These are phyloP conservation scores for Darevskia mixta DNA, from an alignment of 2,797 vertebrate species.

Conservation along the genomic window DNA sequence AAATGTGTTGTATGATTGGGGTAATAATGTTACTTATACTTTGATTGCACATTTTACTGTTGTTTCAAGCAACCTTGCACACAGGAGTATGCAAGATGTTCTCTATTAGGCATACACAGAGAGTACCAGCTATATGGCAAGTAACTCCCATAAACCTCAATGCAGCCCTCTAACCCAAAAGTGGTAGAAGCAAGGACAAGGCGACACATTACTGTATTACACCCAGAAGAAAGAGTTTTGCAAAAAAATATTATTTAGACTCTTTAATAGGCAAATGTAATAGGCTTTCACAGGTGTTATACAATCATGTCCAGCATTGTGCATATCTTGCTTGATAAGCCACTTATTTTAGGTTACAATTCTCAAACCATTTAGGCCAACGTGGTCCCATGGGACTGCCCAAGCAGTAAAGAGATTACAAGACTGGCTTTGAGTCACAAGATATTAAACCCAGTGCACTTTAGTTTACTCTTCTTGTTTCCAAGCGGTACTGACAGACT, in stretches of 20 bases:
- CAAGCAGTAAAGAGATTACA: background rate
- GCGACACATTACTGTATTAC: slow-evolving; percentile 54
- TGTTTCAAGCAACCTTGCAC: slow-evolving; percentile 31
- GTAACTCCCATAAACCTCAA: slow-evolving; percentile 46
- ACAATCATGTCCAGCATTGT: slow-evolving; percentile 25
- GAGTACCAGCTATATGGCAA: slow-evolving; percentile 46
- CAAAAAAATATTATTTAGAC: slow-evolving; percentile 3
- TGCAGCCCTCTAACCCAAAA: slow-evolving; percentile 40
- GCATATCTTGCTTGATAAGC: slow-evolving; percentile 49
- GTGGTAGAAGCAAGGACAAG: slow-evolving; percentile 37
- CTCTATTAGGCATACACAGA: slow-evolving; percentile 55
- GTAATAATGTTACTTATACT: slow-evolving; percentile 22
- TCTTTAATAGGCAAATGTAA: slow-evolving; percentile 9
- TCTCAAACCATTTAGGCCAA: background rate
- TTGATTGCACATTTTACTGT: background rate
- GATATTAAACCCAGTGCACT: slow-evolving; percentile 12
- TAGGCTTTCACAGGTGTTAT: background rate
- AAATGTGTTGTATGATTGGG: background rate
- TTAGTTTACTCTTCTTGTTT: slow-evolving; percentile 2
- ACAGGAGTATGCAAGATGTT: slow-evolving; percentile 49
- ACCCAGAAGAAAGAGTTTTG: slow-evolving; percentile 23
- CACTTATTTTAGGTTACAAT: slow-evolving; percentile 18
- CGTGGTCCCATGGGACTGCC: background rate
- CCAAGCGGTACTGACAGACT: background rate
- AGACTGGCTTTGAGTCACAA: slow-evolving; percentile 1